Conservation (phyloP, 2,797 vertebrate genomes). For the Hippopotamyrus pictus region DNA sequence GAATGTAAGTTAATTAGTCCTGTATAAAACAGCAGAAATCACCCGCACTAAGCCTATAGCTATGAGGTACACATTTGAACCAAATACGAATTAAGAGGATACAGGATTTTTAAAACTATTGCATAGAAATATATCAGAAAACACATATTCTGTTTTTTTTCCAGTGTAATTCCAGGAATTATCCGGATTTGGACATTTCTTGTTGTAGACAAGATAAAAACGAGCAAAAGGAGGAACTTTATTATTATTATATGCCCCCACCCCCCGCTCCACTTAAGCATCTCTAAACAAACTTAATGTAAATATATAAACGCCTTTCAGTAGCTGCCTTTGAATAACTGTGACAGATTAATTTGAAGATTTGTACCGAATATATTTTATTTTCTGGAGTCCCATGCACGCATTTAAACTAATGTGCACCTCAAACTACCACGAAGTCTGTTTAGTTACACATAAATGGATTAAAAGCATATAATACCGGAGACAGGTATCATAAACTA, state of each 20-base stretch:
- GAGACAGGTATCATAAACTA: constrained; percentile 9
- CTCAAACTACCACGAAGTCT: background rate
- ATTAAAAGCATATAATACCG: background rate
- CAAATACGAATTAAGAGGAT: background rate
- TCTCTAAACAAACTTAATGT: background rate
- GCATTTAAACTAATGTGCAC: background rate
- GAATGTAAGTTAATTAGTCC: background rate
- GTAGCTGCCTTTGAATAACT: background rate
- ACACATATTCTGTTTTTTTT: background rate
- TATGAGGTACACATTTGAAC: background rate
- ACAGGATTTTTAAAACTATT: background rate
- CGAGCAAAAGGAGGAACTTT: background rate
- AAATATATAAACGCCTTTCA: background rate
- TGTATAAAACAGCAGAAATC: background rate
- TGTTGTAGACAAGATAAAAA: background rate
- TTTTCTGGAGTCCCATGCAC: background rate
- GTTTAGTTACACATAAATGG: background rate
- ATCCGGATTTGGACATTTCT: background rate
- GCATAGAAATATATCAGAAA: background rate
- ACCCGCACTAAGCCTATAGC: background rate
- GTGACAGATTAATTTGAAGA: background rate
- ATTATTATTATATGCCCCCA: background rate
- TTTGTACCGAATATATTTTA: constrained; percentile 4
- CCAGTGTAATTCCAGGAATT: background rate
- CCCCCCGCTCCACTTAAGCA: background rate